Conservation (phyloP, 2,888 invertebrate genomes). For the Galeopsomyia nigrocyanea region DNA sequence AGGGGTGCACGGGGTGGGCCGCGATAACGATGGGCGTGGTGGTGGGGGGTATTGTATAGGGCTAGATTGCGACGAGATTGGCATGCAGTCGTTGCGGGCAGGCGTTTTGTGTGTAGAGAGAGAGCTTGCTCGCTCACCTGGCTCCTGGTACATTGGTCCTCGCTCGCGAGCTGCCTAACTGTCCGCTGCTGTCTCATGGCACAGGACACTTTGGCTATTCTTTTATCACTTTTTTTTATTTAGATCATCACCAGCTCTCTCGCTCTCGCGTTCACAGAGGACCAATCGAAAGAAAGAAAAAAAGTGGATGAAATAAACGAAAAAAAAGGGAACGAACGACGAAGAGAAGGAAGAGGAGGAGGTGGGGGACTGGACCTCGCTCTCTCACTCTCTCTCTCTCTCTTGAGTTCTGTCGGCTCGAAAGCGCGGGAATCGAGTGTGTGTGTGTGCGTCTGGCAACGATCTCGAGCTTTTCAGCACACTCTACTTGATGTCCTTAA, state of each 20-base stretch:
- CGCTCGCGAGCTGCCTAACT: slow-evolving; percentile 54
- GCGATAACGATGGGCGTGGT: slow-evolving; percentile 54
- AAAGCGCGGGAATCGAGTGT: slow-evolving; percentile 46
- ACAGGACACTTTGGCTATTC: slow-evolving; percentile 57
- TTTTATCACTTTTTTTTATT: slow-evolving; percentile 26
- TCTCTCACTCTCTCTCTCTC: neutral
- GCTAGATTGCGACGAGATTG: too few species aligned
- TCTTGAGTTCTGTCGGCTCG: slow-evolving; percentile 2
- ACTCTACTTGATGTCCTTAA: neutral
- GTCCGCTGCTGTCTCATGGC: slow-evolving; percentile 63
- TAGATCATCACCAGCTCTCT: slow-evolving; percentile 42
- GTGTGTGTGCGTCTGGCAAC: slow-evolving; percentile 29
- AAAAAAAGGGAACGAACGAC: too few species aligned
- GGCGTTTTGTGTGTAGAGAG: too few species aligned
- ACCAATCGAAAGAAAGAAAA: too few species aligned
- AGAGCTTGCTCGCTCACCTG: slow-evolving; percentile 56
- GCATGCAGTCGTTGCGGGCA: too few species aligned
- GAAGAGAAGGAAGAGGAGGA: too few species aligned
- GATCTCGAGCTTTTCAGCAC: neutral
- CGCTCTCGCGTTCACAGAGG: neutral
- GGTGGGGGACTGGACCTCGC: too few species aligned
- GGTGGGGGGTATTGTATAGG: slow-evolving; percentile 50
- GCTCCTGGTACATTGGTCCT: slow-evolving; percentile 67
- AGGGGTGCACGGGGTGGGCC: too few species aligned
- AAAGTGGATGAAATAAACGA: too few species aligned